Percentiles rank a stretch among this genome's conserved stretches.
Conservation (phyloP, 2,888 invertebrate genomes). For the Agrotis puta region DNA sequence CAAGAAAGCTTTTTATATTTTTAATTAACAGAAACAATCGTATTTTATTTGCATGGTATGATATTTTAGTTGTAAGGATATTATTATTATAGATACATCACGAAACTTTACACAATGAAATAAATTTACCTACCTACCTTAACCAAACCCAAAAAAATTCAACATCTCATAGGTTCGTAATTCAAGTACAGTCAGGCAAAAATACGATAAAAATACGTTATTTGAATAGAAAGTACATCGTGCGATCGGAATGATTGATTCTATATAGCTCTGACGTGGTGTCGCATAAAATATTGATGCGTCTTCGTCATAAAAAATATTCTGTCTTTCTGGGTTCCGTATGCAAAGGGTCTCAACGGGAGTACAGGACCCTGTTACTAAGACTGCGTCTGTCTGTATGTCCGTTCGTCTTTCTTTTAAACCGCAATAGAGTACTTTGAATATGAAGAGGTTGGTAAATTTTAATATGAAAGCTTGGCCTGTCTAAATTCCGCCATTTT, state of each 20-base stretch:
- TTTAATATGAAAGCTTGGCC: too few relatives aligned
- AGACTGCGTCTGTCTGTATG: too few relatives aligned
- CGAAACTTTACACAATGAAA: neutral
- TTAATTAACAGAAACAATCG: too few relatives aligned
- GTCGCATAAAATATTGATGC: conserved; percentile 74
- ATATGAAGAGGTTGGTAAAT: too few relatives aligned
- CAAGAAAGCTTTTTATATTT: neutral
- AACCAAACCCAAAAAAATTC: conserved; percentile 56
- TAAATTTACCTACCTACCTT: neutral
- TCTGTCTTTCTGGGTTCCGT: conserved; percentile 49
- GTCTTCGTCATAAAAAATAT: conserved; percentile 78
- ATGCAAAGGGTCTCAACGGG: too few relatives aligned
- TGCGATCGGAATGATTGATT: conserved; percentile 76
- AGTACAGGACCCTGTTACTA: too few relatives aligned
- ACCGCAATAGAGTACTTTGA: too few relatives aligned
- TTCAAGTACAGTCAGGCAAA: conserved; percentile 58
- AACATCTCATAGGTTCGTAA: conserved; percentile 59
- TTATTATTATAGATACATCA: neutral
- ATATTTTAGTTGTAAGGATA: too few relatives aligned
- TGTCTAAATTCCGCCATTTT: too few relatives aligned
- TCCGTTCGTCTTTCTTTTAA: too few relatives aligned
- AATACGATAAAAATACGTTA: conserved; percentile 74
- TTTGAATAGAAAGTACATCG: conserved; percentile 79
- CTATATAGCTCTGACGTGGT: conserved; percentile 71
- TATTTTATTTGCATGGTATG: too few relatives aligned